Base-by-base conservation (phyloP, 1,140 invertebrate genomes). In the Neodiprion pinetum region DNA sequence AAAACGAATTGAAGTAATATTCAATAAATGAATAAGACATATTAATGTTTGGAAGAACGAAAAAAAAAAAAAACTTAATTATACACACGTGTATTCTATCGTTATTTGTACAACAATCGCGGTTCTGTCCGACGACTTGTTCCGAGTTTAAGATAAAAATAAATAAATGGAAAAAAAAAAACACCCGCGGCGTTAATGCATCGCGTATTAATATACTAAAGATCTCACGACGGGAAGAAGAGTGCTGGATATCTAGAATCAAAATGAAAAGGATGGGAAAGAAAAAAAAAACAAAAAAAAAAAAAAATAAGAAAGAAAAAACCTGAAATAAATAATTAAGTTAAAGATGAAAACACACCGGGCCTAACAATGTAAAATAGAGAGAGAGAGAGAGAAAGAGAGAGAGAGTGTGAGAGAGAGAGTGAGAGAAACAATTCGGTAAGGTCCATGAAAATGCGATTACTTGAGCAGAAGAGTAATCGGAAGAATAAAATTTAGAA, bases 261-360 rank as follows among this genome's bases (percentile, higher is more conserved):
- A 61, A 61, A 61, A 14, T 0, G 9, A 61, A 61, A 61, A 9
- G 9, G 9, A 14, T 61, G 11, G 5, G 14, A 40, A 40, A 40
- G 4, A 14, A 11, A 14, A 61, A 71, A 12, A 7, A 61, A 74
- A 74, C 14, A 72, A 71, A 74, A 14, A 61, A 74, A 74, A 21
- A 72, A 71, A 76, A 78, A 78, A 74, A 72, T n/a, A 78, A 78
- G 74, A 75, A 78, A 78, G 76, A 67, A 72, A 75, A 77, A 77
- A 77, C 72, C 50, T 68, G 73, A 11, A 73, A 73, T 70, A 76
- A 71, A 71, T 72, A 48, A 11, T 67, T 71, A 71, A 76, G 73
- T 72, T 73, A 73, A 67, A 71, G 12, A 75, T 72, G 67, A 70
- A 49, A 73, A 70, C 67, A 7, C 11, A 17, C 21, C 5, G 28